Evolutionary conservation across 1,140 invertebrate species (phyloP), one percentile per base, ranked within the genome.

Genomic region (Ptiloglossa arizonensis): DNA sequence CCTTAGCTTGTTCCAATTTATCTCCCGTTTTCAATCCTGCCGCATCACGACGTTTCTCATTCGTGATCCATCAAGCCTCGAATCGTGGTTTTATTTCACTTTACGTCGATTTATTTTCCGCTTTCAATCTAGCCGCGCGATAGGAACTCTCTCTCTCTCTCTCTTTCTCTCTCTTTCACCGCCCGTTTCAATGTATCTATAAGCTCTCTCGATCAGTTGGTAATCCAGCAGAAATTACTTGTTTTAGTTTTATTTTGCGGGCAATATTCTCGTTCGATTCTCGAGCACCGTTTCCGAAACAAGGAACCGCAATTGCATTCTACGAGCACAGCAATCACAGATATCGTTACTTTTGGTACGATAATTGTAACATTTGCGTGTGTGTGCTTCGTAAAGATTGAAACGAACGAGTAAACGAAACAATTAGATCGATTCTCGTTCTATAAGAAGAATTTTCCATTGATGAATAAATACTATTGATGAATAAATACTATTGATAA

Each of bases 21-120:
- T 75, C 29, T 27, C 24, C 4, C 50, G 29, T 44, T 54, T 56
- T 15, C 62, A 75, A 75, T 75, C 27, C 66, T n/a, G 38, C 63
- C 9, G 72, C 50, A 57, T 35, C 72, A 46, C 48, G 38, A 67
- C 17, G 50, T 67, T 74, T 56, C 71, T 74, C 71, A 24, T 73
- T 73, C 62, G 22, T 27, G 35, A 66, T 24, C 50, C 50, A 67
- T 67, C 62, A 67, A 56, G 38, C 27, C 24, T 17, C 71, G 50
- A 6, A 19, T 13, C 27, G 32, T 24, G 35, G 38, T 75, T 67
- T 57, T 54, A 67, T 75, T 56, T 67, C 62, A 0, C 5, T 46
- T 44, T 9, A 1, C 38, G 15, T 56, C 38, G 9, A 75, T 67
- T 57, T 56, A 57, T 75, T 75, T 64, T 46, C 50, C 60, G 60